Base-by-base conservation (phyloP, 2,888 invertebrate species). In the Petrophora chlorosata region DNA sequence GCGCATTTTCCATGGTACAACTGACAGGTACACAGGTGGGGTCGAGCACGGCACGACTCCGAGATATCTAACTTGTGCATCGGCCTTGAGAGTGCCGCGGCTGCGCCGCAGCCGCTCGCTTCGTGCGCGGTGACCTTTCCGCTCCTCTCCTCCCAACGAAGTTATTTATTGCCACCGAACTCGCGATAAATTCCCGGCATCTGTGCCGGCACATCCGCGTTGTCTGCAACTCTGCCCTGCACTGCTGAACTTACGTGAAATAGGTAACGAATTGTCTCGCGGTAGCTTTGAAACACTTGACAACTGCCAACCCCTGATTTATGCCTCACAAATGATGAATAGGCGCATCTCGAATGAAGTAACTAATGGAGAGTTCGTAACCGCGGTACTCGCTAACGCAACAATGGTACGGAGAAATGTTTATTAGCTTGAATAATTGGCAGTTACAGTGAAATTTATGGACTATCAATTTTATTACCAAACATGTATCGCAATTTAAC, bases 21-120 rank as follows among this genome's bases (percentile, higher is more conserved):
- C 62, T 61, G 65, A 67, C 70, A 67, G 65, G 68, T 63, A 73
- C 77, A 77, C 79, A 79, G 79, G 79, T 82, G 80, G 79, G 82
- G 81, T 79, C 78, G 73, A 66, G 53, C 74, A 50, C 64, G 67
- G 71, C 77, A 76, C 77, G 75, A 76, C 64, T 73, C 65, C 66
- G 49, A 63, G 73, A 63, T 83, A 83, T 83, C 81, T 76, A 78
- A 74, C 70, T 73, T 78, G 74, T 71, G 78, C 70, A 82, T 83
- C 83, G 83, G 81, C 84, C 85, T 84, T 85, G 85, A 79, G 75
- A 73, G 71, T 73, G 75, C 73, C 72, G 76, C 67, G 65, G 63
- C 54, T 63, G 67, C 44, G 51, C 40, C 45, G 32, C 41, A 65
- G 64, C 76, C 73, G 67, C 70, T 70, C 69, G 67, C 67, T 65